Percentiles rank a stretch among this genome's conserved stretches.
Evolutionary conservation across 2,888 invertebrate genomes (phyloP).

Genomic region (Synanthedon myopaeformis): DNA sequence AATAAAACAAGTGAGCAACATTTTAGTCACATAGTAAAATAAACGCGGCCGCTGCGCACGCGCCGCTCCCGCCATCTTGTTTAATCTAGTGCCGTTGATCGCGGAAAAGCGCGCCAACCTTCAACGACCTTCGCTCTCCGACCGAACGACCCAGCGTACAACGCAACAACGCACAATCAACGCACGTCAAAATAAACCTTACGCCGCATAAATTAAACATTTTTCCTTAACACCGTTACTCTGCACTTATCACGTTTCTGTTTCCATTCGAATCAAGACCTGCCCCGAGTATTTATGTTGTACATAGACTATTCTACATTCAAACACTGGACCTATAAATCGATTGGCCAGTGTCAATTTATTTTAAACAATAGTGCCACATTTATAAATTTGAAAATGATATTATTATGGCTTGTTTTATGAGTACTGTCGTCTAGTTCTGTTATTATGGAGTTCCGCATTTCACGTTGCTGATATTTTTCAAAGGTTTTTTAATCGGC

Average conservation of each 20-base stretch:
- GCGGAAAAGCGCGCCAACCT: slow-evolving; percentile 70
- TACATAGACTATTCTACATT: slow-evolving; percentile 48
- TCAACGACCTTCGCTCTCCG: slow-evolving; percentile 70
- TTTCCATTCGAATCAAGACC: slow-evolving; percentile 17
- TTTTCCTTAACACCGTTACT: slow-evolving; percentile 11
- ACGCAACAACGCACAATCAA: slow-evolving; percentile 11
- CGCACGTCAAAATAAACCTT: slow-evolving; percentile 8
- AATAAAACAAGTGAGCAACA: slow-evolving; percentile 6
- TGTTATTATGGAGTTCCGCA: no score
- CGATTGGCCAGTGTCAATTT: slow-evolving; percentile 35
- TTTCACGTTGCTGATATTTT: no score
- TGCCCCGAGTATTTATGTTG: slow-evolving; percentile 43
- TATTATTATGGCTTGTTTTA: neutral
- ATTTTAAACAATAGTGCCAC: slow-evolving; percentile 52
- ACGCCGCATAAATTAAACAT: slow-evolving; percentile 12
- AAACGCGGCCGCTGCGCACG: slow-evolving; percentile 56
- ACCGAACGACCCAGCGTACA: slow-evolving; percentile 39
- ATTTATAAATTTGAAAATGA: slow-evolving; percentile 13
- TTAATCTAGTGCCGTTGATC: slow-evolving; percentile 68
- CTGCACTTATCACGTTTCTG: slow-evolving; percentile 14
- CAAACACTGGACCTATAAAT: slow-evolving; percentile 48
- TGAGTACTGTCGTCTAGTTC: neutral
- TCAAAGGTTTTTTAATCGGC: no score
- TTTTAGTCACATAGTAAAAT: slow-evolving; percentile 41
- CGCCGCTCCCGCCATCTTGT: slow-evolving; percentile 67